Percentiles rank a stretch among this genome's conserved stretches.
These are phyloP conservation scores for Sciurus vulgaris DNA, from an alignment of 2,797 vertebrate species.

Conservation along the genomic window DNA sequence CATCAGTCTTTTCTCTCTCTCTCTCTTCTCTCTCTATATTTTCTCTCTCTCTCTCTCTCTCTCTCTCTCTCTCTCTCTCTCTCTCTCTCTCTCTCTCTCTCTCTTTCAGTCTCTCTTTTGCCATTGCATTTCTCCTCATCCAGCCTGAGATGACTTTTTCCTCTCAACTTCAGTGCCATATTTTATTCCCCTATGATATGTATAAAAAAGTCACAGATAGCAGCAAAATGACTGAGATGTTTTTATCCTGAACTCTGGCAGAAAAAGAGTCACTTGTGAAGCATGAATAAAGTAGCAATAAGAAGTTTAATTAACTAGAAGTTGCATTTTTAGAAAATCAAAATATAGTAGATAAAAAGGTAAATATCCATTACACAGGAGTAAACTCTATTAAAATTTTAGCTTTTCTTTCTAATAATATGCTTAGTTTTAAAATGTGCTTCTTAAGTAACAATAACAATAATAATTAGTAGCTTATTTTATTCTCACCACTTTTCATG, in stretches of 20 bases:
- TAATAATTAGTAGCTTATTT: background rate
- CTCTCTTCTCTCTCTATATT: background rate
- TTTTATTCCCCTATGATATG: background rate
- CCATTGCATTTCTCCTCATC: accelerated
- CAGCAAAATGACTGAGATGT: background rate
- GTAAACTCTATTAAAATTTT: background rate
- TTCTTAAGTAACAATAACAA: background rate
- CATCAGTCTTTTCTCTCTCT: too few species aligned
- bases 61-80: background rate
- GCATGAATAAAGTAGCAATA: background rate
- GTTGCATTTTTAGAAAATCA: background rate
- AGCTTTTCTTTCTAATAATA: background rate
- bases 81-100: too few species aligned
- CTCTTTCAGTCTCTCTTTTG: background rate
- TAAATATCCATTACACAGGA: background rate
- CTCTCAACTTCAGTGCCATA: background rate
- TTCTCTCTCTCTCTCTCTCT: background rate
- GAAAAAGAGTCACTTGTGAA: background rate
- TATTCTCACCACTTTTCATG: background rate
- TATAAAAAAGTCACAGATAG: background rate
- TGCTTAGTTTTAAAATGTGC: slow-evolving; percentile 1
- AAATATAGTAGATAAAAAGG: background rate
- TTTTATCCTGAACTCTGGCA: background rate
- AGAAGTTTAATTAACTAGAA: background rate
- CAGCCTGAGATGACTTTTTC: background rate